phyloP scores from a whole-genome alignment of 2,113 vertebrate genomes.

The Isurus oxyrinchus region DNA sequence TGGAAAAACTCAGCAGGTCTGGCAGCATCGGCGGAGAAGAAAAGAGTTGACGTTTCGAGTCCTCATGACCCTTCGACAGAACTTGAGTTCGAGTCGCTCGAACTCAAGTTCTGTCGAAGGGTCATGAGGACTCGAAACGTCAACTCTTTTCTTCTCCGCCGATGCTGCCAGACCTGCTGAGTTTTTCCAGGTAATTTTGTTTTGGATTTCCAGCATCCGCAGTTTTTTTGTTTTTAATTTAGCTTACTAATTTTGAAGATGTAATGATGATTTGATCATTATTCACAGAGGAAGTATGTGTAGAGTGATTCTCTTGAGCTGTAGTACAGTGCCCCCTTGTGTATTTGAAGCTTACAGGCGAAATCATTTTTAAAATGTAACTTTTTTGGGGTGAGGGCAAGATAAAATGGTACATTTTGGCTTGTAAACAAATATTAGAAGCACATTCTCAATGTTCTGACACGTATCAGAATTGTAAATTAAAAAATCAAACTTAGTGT shows the following conservation, averaged over 20 bases:
- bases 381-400: not conserved
- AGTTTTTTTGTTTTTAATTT: no score
- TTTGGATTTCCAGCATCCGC: no score
- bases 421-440: not conserved
- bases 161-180: no score
- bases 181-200: no score
- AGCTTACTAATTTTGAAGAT: not conserved
- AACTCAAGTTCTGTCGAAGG: no score
- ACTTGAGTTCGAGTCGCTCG: no score
- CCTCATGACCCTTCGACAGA: no score
- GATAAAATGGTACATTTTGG: not conserved
- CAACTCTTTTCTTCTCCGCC: no score
- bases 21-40: no score
- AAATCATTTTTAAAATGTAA: not conserved
- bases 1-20: no score
- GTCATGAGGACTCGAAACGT: no score
- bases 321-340: not conserved
- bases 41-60: no score
- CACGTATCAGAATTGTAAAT: not conserved
- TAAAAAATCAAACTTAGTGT: not conserved
- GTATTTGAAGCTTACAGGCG: not conserved
- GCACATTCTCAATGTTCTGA: not conserved
- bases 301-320: not conserved
- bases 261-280: not conserved
- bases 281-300: not conserved